Conservation (phyloP, 2,888 invertebrate species). For the Creontiades dilutus region DNA sequence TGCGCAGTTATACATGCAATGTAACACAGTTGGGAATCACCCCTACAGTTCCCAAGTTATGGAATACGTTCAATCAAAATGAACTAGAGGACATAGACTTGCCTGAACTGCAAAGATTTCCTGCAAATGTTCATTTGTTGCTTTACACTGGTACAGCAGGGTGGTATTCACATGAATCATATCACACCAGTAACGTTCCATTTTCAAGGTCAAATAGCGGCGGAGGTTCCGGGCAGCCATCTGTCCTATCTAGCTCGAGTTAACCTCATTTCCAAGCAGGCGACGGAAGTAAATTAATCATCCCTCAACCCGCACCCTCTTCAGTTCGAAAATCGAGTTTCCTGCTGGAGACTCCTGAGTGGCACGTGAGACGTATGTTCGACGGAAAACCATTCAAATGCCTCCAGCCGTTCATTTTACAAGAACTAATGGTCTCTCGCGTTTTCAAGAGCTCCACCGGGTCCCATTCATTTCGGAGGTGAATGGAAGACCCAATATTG, state of each 20-base stretch:
- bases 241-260: not conserved
- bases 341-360: not conserved
- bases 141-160: too few species aligned
- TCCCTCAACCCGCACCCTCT: not conserved
- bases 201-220: too few species aligned
- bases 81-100: too few species aligned
- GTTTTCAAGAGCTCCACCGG: not conserved
- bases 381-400: constrained; percentile 2
- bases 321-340: not conserved
- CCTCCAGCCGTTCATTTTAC: not conserved
- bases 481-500: not conserved
- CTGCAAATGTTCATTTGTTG: too few species aligned
- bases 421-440: not conserved
- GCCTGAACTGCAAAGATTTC: too few species aligned
- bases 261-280: not conserved
- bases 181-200: too few species aligned
- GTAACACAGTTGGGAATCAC: too few species aligned
- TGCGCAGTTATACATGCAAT: too few species aligned
- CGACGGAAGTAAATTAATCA: constrained; percentile 29
- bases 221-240: too few species aligned
- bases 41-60: too few species aligned
- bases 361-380: not conserved
- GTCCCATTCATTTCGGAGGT: not conserved
- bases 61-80: too few species aligned
- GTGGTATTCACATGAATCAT: too few species aligned